phyloP scores from a whole-genome alignment of 2,113 vertebrate species.

The Actenoides hombroni region DNA sequence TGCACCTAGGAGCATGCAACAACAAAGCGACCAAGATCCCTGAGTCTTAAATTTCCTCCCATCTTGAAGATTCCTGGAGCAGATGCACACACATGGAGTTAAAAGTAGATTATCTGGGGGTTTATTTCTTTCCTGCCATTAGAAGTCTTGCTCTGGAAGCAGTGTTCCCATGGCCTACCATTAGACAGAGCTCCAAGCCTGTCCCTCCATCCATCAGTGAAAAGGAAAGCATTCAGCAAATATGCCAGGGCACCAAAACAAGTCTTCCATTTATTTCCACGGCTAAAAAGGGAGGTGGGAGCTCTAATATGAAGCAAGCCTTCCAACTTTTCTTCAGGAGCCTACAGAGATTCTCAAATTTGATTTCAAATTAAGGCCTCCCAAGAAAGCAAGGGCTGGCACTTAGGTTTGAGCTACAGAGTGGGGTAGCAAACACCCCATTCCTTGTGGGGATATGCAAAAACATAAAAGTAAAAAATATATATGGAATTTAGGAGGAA shows the following conservation, averaged over 20 bases:
- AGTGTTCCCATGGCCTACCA: background rate
- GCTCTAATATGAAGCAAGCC: background rate
- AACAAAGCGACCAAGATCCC: background rate
- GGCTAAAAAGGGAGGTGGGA: background rate
- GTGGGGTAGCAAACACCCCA: background rate
- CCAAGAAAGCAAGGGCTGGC: background rate
- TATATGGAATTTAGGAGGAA: background rate
- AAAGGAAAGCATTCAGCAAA: background rate
- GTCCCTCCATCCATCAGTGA: background rate
- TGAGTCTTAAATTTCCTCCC: background rate
- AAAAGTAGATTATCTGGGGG: background rate
- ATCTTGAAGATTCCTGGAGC: background rate
- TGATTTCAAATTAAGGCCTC: background rate
- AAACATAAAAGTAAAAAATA: background rate
- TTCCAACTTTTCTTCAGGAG: background rate
- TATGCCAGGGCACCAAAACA: fast-evolving
- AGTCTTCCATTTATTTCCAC: background rate
- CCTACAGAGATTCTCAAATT: background rate
- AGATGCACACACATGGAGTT: background rate
- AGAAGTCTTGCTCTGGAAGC: background rate
- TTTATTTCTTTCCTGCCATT: background rate
- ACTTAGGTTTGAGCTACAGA: background rate
- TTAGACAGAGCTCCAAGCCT: background rate
- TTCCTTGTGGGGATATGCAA: background rate
- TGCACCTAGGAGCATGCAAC: background rate